Evolutionary conservation across 2,888 invertebrate species (phyloP).

Genomic region (Tetramorium bicarinatum): DNA sequence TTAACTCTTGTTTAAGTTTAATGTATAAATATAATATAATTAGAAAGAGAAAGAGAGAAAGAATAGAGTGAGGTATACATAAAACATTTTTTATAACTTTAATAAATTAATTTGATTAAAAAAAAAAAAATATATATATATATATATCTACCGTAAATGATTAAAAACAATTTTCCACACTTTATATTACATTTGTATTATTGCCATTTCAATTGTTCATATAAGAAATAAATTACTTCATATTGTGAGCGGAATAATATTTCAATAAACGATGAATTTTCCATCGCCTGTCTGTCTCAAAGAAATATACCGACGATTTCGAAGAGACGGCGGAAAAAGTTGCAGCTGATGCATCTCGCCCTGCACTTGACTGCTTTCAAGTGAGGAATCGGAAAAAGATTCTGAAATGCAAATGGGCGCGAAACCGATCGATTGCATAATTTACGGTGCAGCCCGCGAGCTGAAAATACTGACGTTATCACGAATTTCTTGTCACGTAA

Average conservation of each 20-base stretch:
- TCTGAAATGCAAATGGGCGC: slow-evolving; percentile 51
- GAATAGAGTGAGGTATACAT: background rate
- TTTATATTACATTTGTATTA: background rate
- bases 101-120: background rate
- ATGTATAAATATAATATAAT: background rate
- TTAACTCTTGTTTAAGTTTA: background rate
- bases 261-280: slow-evolving; percentile 36
- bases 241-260: slow-evolving; percentile 15
- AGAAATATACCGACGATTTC: slow-evolving; percentile 46
- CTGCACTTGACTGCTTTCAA: slow-evolving; percentile 68
- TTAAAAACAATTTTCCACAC: background rate
- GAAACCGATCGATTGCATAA: slow-evolving; percentile 51
- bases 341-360: slow-evolving; percentile 54
- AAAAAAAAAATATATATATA: background rate
- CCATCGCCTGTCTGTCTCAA: slow-evolving; percentile 29
- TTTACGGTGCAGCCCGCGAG: slow-evolving; percentile 28
- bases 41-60: background rate
- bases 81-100: background rate
- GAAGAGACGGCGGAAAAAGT: slow-evolving; percentile 46
- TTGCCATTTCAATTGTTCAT: background rate
- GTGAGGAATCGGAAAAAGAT: slow-evolving; percentile 48
- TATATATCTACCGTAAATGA: background rate
- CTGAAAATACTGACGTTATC: slow-evolving; percentile 49
- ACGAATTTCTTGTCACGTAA: slow-evolving; percentile 48
- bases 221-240: background rate